Conservation (phyloP, 35 echinoderm and acorn worm genomes). For the Ophioderma brevispina region DNA sequence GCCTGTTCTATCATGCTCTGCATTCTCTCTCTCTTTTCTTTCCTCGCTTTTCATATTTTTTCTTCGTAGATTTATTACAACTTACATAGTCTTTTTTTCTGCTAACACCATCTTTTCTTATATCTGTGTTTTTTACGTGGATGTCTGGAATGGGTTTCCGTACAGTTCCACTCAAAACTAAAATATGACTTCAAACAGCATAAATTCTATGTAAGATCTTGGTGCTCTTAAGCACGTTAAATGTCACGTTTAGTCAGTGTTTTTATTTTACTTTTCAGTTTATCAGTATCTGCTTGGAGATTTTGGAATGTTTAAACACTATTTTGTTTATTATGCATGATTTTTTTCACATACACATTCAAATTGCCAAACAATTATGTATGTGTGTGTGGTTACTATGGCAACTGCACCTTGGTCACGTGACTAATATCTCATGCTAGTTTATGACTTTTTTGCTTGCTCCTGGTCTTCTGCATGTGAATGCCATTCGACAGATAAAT, state of each 20-base stretch:
- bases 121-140: neutral
- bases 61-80: neutral
- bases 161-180: too few species aligned
- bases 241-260: too few species aligned
- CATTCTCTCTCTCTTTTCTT: neutral
- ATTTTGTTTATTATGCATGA: too few species aligned
- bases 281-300: too few species aligned
- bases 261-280: too few species aligned
- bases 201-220: too few species aligned
- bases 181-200: too few species aligned
- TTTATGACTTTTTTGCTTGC: neutral
- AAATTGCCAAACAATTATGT: too few species aligned
- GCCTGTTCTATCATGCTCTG: neutral
- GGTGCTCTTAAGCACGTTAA: too few species aligned
- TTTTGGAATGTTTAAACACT: too few species aligned
- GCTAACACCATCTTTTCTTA: neutral
- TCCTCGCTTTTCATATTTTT: neutral
- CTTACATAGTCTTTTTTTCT: neutral
- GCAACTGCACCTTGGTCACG: neutral
- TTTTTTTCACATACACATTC: neutral
- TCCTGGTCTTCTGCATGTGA: neutral
- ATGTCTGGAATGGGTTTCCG: too few species aligned
- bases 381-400: too few species aligned
- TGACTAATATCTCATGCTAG: neutral
- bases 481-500: neutral